These are phyloP conservation scores for Heliconius cydno DNA, from an alignment of 2,888 invertebrate species.

Conservation along the genomic window DNA sequence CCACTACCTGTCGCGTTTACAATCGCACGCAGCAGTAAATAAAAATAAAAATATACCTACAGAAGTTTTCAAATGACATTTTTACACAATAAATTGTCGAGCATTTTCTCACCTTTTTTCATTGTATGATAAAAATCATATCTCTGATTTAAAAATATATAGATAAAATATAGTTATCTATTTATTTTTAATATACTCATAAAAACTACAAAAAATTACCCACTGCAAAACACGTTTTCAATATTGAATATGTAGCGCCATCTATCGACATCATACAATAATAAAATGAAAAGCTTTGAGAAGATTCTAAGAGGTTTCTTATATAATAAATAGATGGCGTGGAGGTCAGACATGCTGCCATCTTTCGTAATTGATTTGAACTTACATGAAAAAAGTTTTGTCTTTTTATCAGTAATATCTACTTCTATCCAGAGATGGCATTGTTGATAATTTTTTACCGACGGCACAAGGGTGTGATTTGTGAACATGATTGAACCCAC, in stretches of 20 bases:
- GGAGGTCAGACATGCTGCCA: neutral
- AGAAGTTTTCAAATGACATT: neutral
- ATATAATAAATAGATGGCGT: neutral
- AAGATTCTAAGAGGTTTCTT: neutral
- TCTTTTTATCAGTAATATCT: neutral
- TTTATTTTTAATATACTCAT: too few relatives aligned
- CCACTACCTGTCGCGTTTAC: neutral
- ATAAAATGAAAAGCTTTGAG: neutral
- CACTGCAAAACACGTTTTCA: neutral
- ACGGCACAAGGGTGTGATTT: too few relatives aligned
- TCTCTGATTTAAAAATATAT: neutral
- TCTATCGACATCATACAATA: neutral
- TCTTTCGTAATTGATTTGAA: neutral
- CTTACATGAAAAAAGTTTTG: neutral
- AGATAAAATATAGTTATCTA: too few relatives aligned
- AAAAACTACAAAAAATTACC: neutral
- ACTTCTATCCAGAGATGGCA: neutral
- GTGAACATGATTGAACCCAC: too few relatives aligned
- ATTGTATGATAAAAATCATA: too few relatives aligned
- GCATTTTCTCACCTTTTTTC: neutral
- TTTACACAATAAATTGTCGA: neutral
- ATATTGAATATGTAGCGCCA: neutral
- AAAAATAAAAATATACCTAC: neutral
- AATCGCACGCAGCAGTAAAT: neutral
- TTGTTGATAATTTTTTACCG: neutral